Evolutionary conservation across 2,797 vertebrate genomes (phyloP), one percentile per base, ranked within the genome.

Genomic region (Rhynchonycteris naso): DNA sequence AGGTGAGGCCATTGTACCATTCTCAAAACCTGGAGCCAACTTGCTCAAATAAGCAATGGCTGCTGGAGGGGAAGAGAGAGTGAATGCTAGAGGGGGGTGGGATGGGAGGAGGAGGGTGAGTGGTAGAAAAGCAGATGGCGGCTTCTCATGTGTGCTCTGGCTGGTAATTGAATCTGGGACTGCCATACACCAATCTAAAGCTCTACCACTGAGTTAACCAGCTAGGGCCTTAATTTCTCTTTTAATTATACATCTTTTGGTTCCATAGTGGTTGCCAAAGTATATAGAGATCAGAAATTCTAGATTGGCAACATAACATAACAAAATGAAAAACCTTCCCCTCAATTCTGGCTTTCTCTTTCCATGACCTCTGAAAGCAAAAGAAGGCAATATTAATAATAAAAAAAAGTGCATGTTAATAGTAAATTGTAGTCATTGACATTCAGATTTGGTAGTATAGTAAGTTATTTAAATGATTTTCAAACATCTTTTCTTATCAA

Each of bases 401-500:
- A 10, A 68, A 86, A n/a, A 54, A 38, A 35, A 78, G 54, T 16
- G 18, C 16, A 79, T 13, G 14, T 33, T 38, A 83, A 4, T 66
- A 50, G 43, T 74, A 85, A 87, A 63, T 33, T 13, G 4, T 35
- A 58, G 50, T 91, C 79, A 52, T 0, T 90, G 33, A 21, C 35
- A 91, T 91, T 95, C 63, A 81, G 5, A 82, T 59, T 76, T 75
- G 47, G 7, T 85, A 33, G 47, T 33, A 83, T 7, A 68, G 69
- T 52, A 63, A 83, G 63, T 35, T 18, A 88, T 92, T 93, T 54
- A 56, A 69, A 50, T 78, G 24, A 82, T 85, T 92, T 79, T n/a
- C 30, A 87, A 91, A 87, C 26, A 84, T 78, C 54, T 86, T 92
- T 89, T 87, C 75, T 78, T 85, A 65, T 94, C 76, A 82, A 22